Conservation (phyloP, 2,797 vertebrate species). For the Discoglossus pictus region DNA sequence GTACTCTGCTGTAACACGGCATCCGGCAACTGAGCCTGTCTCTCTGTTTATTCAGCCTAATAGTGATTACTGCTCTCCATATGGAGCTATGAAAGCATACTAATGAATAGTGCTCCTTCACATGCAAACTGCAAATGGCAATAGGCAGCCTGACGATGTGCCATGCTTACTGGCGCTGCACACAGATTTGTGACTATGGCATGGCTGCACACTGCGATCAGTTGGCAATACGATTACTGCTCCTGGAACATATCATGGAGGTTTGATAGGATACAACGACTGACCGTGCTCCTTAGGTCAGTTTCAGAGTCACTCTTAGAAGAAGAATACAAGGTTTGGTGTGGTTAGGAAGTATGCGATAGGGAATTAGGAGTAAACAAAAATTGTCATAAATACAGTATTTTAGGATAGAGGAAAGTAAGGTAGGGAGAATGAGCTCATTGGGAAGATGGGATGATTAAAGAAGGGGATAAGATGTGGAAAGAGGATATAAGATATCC, state of each 20-base stretch:
- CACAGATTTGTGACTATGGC: slow-evolving; percentile 27
- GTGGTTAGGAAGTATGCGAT: too few species aligned
- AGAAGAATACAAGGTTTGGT: too few species aligned
- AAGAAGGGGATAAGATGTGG: too few species aligned
- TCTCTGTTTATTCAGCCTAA: slow-evolving; percentile 46
- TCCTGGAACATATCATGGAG: not conserved
- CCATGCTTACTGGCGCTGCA: not conserved
- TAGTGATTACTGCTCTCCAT: slow-evolving; percentile 44
- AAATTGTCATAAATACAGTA: too few species aligned
- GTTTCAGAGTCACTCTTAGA: too few species aligned
- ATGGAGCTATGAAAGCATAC: slow-evolving; percentile 47
- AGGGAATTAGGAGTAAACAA: too few species aligned
- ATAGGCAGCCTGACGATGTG: slow-evolving; percentile 30
- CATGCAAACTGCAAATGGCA: slow-evolving; percentile 39
- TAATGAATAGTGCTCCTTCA: slow-evolving; percentile 40
- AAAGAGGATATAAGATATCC: too few species aligned
- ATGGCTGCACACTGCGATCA: slow-evolving; percentile 23
- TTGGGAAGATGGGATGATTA: too few species aligned
- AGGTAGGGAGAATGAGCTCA: too few species aligned
- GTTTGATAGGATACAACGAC: too few species aligned
- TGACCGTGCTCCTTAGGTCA: too few species aligned
- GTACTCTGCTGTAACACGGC: slow-evolving; percentile 11
- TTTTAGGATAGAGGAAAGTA: too few species aligned
- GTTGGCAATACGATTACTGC: not conserved
- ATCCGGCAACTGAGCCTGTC: slow-evolving; percentile 11